A percentile compares a stretch with the other conserved stretches of the same genome.
These are phyloP conservation scores for Egretta garzetta DNA, from an alignment of 2,113 vertebrate genomes.

Conservation along the genomic window DNA sequence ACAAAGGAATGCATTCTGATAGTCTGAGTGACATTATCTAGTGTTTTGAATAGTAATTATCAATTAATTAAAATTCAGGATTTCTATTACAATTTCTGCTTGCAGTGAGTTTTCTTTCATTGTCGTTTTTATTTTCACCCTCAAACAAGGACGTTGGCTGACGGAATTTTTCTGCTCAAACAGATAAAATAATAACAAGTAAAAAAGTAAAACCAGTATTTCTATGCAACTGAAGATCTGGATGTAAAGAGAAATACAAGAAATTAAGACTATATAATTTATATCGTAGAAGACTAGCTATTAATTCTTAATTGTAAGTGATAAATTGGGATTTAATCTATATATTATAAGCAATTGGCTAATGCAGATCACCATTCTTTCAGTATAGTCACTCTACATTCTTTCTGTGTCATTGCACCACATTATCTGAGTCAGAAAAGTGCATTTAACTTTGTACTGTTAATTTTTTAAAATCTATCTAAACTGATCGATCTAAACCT, in stretches of 20 bases:
- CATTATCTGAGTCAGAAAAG: not conserved
- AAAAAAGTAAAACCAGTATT: not conserved
- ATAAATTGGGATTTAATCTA: not conserved
- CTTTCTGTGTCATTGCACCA: not conserved
- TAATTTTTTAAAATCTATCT: not conserved
- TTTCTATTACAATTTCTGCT: not conserved
- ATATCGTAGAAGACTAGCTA: not conserved
- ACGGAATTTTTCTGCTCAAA: not conserved
- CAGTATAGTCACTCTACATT: not conserved
- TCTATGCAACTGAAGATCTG: not conserved
- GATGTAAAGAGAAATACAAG: not conserved
- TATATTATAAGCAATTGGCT: not conserved
- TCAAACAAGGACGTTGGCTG: not conserved
- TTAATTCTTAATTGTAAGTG: not conserved
- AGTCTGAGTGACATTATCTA: not conserved
- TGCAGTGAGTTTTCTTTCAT: not conserved
- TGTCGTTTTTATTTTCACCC: not conserved
- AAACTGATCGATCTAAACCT: not conserved
- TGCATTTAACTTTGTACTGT: not conserved
- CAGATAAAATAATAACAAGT: not conserved
- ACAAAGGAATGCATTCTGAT: not conserved
- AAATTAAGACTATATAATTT: not conserved
- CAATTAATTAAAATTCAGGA: conserved; percentile 13
- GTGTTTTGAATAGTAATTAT: conserved; percentile 1
- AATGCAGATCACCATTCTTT: not conserved